Evolutionary conservation across 23 tunicate genomes (phyloP), one percentile per base, ranked within the genome.

Genomic region (Styela plicata): DNA sequence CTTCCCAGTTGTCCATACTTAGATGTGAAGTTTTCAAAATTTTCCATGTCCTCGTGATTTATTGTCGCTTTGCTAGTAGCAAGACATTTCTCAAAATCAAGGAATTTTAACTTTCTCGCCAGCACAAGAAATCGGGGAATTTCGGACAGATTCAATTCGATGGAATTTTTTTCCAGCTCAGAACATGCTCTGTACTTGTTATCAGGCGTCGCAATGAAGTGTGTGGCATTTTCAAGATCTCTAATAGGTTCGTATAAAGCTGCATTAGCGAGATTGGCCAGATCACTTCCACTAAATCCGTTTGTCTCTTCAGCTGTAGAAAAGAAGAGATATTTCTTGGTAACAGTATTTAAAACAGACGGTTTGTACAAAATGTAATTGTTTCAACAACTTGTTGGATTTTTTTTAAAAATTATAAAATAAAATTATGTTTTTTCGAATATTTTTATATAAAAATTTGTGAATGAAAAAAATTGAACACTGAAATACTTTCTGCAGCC

Each of bases 281-380:
- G 68, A 37, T 85, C 88, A 67, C 88, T 85, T 22, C 88, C 88
- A 64, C 88, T 85, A 64, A 75, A 77, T 18, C 88, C 88, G 21
- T 66, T 67, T 35, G 88, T 85, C 31, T 64, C 52, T 25, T 68
- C 76, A 28, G 82, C 88, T 85, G 74, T 35, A 36, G 3, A 29
- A 73, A 29, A 16, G 36, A 31, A 32, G 17, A 69, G 24, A 69
- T 16, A 21, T 21, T 21, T 16, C 25, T 23, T 21, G 17, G 17
- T 74, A 74, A 30, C 19, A 31, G 16, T 26, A 18, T 23, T n/a
- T n/a, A n/a, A n/a, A n/a, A n/a, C n/a, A n/a, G n/a, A n/a, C n/a
- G n/a, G n/a, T n/a, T n/a, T n/a, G n/a, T n/a, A n/a, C n/a, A n/a
- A n/a, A n/a, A n/a, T n/a, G n/a, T n/a, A n/a, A n/a, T n/a, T n/a